These are phyloP conservation scores for Mastomys coucha DNA, from an alignment of 2,113 vertebrate species.

Conservation along the genomic window DNA sequence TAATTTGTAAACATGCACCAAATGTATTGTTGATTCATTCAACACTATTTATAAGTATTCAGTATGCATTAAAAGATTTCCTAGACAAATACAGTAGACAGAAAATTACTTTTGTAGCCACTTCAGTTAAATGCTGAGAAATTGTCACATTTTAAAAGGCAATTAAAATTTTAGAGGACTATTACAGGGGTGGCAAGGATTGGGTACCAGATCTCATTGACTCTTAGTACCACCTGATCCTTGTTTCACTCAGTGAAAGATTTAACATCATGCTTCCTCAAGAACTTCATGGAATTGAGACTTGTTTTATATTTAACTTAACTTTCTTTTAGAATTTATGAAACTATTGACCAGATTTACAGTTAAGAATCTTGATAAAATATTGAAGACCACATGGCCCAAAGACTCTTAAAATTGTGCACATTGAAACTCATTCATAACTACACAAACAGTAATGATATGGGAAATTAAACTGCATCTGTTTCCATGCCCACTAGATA, in stretches of 20 bases:
- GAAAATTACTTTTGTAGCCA: slow-evolving; percentile 29
- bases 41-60: slow-evolving; percentile 56
- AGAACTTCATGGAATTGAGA: neutral
- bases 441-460: neutral
- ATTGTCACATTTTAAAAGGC: slow-evolving; percentile 29
- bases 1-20: slow-evolving; percentile 43
- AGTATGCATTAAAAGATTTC: neutral
- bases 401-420: slow-evolving; percentile 47
- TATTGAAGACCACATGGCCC: slow-evolving; percentile 46
- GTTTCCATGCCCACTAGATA: slow-evolving; percentile 16
- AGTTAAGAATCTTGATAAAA: slow-evolving; percentile 42
- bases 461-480: slow-evolving; percentile 8
- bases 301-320: slow-evolving; percentile 53
- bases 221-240: neutral
- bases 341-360: slow-evolving; percentile 22
- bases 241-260: slow-evolving; percentile 35
- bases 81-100: neutral
- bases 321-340: slow-evolving; percentile 47
- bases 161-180: slow-evolving; percentile 45
- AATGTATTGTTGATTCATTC: slow-evolving; percentile 10
- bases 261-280: neutral
- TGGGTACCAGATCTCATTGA: neutral
- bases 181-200: neutral
- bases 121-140: neutral
- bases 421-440: slow-evolving; percentile 23